Conservation (phyloP, 2,113 vertebrate species). For the Tetrax tetrax region DNA sequence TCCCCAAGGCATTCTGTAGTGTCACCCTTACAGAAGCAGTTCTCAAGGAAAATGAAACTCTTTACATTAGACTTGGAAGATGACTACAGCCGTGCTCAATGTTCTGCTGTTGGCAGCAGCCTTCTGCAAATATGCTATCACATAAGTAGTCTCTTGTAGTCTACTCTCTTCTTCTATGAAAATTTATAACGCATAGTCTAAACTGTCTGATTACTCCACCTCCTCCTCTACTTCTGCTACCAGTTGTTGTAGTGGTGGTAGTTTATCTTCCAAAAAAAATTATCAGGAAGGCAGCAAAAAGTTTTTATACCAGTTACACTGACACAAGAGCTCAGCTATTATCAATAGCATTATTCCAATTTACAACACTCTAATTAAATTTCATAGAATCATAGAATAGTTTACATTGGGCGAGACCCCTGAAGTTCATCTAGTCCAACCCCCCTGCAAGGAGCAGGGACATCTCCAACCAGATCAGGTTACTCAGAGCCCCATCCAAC, state of each 20-base stretch:
- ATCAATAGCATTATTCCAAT: neutral
- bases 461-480: no score
- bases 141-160: neutral
- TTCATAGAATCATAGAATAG: neutral
- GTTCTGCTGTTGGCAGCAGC: neutral
- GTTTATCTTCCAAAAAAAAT: neutral
- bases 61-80: neutral
- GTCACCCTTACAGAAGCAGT: neutral
- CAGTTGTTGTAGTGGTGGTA: neutral
- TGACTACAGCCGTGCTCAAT: neutral
- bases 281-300: neutral
- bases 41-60: neutral
- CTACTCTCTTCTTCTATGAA: neutral
- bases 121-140: neutral
- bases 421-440: no score
- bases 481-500: no score
- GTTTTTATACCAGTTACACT: neutral
- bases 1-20: neutral
- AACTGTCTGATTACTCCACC: neutral
- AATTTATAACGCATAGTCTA: neutral
- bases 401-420: no score
- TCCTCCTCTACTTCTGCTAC: neutral
- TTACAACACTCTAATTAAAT: neutral
- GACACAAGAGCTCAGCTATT: neutral
- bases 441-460: no score